A percentile compares a stretch with the other conserved stretches of the same genome.
phyloP scores from a whole-genome alignment of 1,140 invertebrate genomes.

The Macrobrachium nipponense region DNA sequence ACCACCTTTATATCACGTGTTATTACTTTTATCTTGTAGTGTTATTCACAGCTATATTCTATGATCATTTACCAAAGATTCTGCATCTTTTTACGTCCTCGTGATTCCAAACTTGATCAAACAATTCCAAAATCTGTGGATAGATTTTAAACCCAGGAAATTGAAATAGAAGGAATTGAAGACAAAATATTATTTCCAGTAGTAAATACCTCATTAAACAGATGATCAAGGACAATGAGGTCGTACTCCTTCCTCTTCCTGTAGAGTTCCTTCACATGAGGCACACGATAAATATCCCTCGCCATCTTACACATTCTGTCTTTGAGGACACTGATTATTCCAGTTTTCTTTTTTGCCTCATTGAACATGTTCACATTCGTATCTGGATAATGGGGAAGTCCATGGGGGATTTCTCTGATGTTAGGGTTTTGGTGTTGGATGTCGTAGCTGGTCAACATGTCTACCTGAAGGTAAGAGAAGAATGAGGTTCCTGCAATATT shows the following conservation, averaged over 20 bases:
- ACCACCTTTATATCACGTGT: too few species aligned
- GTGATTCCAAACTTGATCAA: not conserved
- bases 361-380: not conserved
- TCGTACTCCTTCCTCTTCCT: slow-evolving; percentile 44
- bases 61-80: too few species aligned
- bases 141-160: not conserved
- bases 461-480: not conserved
- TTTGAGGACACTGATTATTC: not conserved
- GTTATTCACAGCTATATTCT: too few species aligned
- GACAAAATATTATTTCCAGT: not conserved
- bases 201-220: slow-evolving; percentile 48
- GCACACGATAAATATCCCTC: slow-evolving; percentile 32
- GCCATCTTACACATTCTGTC: not conserved
- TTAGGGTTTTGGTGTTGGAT: not conserved
- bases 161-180: not conserved
- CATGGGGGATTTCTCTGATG: not conserved
- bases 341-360: not conserved
- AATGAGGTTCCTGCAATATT: too few species aligned
- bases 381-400: too few species aligned
- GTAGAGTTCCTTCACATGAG: slow-evolving; percentile 21
- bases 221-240: slow-evolving; percentile 8
- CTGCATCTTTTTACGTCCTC: too few species aligned
- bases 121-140: not conserved
- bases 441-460: not conserved
- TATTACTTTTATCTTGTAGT: too few species aligned